phyloP scores from a whole-genome alignment of 2,113 vertebrate genomes.

The Thunnus thynnus region DNA sequence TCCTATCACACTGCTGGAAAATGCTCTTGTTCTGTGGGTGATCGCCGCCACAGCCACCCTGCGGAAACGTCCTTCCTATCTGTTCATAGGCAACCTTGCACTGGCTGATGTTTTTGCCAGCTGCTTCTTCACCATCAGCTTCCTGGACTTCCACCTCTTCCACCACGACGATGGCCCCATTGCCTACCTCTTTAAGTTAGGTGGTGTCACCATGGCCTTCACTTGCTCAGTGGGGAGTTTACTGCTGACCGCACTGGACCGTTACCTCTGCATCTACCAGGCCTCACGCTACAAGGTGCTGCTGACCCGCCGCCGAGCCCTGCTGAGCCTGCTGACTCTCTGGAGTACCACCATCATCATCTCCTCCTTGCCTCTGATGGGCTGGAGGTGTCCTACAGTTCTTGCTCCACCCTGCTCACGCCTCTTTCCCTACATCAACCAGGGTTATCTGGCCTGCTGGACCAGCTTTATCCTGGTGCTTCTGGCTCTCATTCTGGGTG shows the following conservation, averaged over 20 bases:
- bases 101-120: conserved; percentile 92
- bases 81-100: conserved; percentile 93
- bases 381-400: conserved; percentile 91
- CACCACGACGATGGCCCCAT: conserved; percentile 55
- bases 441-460: conserved; percentile 88
- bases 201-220: conserved; percentile 92
- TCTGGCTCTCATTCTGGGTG: conserved; percentile 86
- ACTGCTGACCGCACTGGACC: conserved; percentile 92
- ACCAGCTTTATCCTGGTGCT: conserved; percentile 82
- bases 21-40: conserved; percentile 87
- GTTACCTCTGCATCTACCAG: conserved; percentile 91
- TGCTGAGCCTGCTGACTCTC: conserved; percentile 83
- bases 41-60: conserved; percentile 84
- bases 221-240: conserved; percentile 93
- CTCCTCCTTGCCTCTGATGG: conserved; percentile 91
- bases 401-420: conserved; percentile 83
- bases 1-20: conserved; percentile 89
- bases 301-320: conserved; percentile 86
- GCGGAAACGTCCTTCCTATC: conserved; percentile 89
- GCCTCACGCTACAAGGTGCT: conserved; percentile 88
- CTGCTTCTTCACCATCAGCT: conserved; percentile 89
- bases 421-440: conserved; percentile 90
- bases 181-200: conserved; percentile 91
- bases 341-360: conserved; percentile 85
- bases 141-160: conserved; percentile 92